Percentiles rank a stretch among this genome's conserved stretches.
Evolutionary conservation across 1,140 invertebrate species (phyloP).

Genomic region (Brachionus manjavacas): DNA sequence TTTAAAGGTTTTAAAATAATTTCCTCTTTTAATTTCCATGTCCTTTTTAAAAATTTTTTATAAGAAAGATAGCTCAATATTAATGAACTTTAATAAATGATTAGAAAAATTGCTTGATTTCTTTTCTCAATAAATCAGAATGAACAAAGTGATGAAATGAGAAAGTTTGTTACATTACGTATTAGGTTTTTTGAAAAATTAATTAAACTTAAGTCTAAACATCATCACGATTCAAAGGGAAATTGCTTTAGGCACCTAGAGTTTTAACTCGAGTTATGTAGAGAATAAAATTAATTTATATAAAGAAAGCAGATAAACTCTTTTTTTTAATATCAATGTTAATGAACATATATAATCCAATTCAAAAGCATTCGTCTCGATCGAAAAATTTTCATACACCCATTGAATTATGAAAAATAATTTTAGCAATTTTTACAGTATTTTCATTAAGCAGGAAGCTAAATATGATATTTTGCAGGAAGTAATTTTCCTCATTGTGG

Average conservation of each 20-base stretch:
- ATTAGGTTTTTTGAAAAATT: neutral
- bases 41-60: too few species aligned
- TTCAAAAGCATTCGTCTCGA: neutral
- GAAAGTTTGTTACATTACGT: too few species aligned
- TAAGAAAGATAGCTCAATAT: too few species aligned
- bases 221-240: neutral
- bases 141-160: neutral
- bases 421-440: neutral
- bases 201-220: neutral
- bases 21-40: too few species aligned
- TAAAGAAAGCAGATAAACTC: neutral
- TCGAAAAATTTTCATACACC: neutral
- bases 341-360: neutral
- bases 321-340: neutral
- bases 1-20: too few species aligned
- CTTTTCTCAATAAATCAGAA: neutral
- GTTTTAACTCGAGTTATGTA: neutral
- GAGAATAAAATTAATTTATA: neutral
- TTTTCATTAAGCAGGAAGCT: neutral
- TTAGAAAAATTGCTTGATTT: neutral
- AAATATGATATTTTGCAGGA: neutral
- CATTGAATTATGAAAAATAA: neutral
- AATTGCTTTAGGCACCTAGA: neutral
- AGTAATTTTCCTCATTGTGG: neutral
- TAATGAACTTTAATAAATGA: neutral